These are phyloP conservation scores for Tragelaphus oryx DNA, from an alignment of 2,797 vertebrate species.

Conservation along the genomic window DNA sequence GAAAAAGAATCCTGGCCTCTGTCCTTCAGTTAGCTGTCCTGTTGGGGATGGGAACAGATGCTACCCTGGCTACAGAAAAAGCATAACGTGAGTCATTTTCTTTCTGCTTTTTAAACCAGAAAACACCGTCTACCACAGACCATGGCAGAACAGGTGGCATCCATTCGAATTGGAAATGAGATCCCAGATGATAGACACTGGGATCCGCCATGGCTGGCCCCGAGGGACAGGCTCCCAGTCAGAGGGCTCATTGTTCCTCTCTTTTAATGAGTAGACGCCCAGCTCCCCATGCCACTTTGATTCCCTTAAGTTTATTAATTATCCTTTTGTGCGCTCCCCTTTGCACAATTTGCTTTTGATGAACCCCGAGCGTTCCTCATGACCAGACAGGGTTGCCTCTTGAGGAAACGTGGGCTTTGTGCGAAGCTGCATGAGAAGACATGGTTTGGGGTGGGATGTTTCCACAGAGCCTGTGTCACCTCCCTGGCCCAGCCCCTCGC, in stretches of 20 bases:
- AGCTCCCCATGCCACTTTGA: conserved; percentile 44
- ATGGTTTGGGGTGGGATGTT: not conserved
- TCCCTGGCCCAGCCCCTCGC: accelerated
- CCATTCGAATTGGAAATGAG: conserved; percentile 46
- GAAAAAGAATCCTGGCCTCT: conserved; percentile 52
- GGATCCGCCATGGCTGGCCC: not conserved
- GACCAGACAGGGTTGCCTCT: not conserved
- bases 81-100: conserved; percentile 24
- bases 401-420: conserved; percentile 36
- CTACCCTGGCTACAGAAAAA: conserved; percentile 39
- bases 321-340: conserved; percentile 41
- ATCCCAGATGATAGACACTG: not conserved
- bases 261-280: conserved; percentile 51
- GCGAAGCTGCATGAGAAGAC: not conserved
- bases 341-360: conserved; percentile 70
- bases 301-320: conserved; percentile 69
- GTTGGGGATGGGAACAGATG: conserved; percentile 34
- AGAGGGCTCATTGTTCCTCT: conserved; percentile 37
- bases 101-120: conserved; percentile 55
- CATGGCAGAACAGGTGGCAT: conserved; percentile 50
- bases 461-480: not conserved
- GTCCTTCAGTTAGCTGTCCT: not conserved
- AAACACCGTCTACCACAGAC: not conserved
- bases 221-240: not conserved
- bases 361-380: conserved; percentile 30